Evolutionary conservation across 2,888 invertebrate species (phyloP), one percentile per base, ranked within the genome.

Genomic region (Pegoplata infirma): DNA sequence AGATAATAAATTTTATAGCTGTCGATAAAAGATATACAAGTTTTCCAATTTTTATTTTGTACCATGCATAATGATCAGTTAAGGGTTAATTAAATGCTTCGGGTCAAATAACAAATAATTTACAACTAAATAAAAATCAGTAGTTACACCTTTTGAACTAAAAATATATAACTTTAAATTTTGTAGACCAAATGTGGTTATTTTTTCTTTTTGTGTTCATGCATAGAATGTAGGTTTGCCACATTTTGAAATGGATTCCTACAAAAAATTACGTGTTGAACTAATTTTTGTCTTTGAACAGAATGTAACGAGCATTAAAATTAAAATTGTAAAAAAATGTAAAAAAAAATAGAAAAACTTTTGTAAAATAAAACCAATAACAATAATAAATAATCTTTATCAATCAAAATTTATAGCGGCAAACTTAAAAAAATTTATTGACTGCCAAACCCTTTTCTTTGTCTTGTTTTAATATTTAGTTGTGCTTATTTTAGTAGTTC

Each of bases 401-500:
- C 81, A 81, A 81, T 81, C 80, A 81, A 81, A 67, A 80, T 81
- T 80, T 68, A 78, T 74, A 79, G 76, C 81, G 81, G 79, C 71
- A 71, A 76, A 76, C 36, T 56, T 40, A 76, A 76, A 66, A 76
- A 36, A 80, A 64, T 61, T 68, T 80, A 78, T 67, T 74, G 81
- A 67, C 63, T 73, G 77, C 77, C 80, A 72, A 80, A 63, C 77
- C 75, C 73, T 75, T 69, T 77, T 76, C 59, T 28, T 55, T 5
- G 17, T 63, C 17, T 61, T 40, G 61, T 61, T 59, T 67, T 75
- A 59, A 32, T 59, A 55, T n/a, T 59, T 73, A 63, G n/a, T n/a
- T n/a, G n/a, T 69, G 63, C 46, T 53, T 68, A 63, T 19, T 17
- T 63, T 36, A 59, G 63, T 76, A 53, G n/a, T n/a, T n/a, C n/a